Conservation (phyloP, 2,797 vertebrate species). For the Poeciliopsis paucimaculata region DNA sequence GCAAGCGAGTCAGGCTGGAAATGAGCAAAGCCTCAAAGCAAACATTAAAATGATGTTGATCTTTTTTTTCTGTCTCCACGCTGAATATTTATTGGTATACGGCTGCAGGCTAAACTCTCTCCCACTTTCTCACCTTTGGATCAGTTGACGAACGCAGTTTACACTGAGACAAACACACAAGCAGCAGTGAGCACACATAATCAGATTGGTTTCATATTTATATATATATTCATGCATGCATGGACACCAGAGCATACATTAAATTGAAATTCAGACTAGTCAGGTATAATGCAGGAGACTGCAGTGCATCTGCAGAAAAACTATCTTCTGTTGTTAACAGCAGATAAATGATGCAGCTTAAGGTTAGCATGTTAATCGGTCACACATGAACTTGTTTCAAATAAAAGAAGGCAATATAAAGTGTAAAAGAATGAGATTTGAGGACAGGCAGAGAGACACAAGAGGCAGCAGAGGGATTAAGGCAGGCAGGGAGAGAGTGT, state of each 20-base stretch:
- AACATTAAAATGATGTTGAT: slow-evolving; percentile 58
- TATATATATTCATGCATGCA: neutral
- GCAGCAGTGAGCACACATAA: slow-evolving; percentile 20
- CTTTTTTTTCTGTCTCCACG: slow-evolving; percentile 31
- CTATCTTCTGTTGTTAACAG: slow-evolving; percentile 43
- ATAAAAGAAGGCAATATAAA: slow-evolving; percentile 83
- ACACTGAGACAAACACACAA: slow-evolving; percentile 14
- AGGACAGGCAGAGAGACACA: slow-evolving; percentile 56
- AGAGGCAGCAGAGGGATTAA: slow-evolving; percentile 42
- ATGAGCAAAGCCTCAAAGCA: slow-evolving; percentile 44
- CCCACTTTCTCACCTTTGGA: slow-evolving; percentile 48
- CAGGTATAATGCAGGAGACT: neutral
- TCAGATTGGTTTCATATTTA: neutral
- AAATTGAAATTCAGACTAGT: slow-evolving; percentile 3
- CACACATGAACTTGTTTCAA: slow-evolving; percentile 83
- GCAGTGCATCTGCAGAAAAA: neutral
- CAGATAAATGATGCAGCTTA: slow-evolving; percentile 73
- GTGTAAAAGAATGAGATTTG: slow-evolving; percentile 82
- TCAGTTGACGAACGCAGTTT: slow-evolving; percentile 46
- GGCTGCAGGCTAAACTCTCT: slow-evolving; percentile 59
- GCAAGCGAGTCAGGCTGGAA: slow-evolving; percentile 20
- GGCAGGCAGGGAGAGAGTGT: slow-evolving; percentile 58
- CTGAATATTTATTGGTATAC: slow-evolving; percentile 60
- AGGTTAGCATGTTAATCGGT: slow-evolving; percentile 82
- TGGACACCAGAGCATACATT: neutral